Evolutionary conservation across 1,140 invertebrate species (phyloP).

Genomic region (Drosophila asahinai): DNA sequence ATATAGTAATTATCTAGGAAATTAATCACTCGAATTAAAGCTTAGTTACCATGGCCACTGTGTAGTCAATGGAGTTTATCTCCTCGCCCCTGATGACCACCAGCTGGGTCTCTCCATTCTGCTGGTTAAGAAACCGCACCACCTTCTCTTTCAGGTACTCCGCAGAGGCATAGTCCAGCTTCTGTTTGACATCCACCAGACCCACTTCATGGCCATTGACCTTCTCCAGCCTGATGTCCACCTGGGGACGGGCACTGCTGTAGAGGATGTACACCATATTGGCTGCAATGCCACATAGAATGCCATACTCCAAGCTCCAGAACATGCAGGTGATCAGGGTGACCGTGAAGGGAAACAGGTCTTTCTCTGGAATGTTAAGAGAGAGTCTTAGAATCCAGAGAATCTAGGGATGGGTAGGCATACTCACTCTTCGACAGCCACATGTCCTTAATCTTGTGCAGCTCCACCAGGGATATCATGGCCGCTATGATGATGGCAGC

Average conservation of each 20-base stretch:
- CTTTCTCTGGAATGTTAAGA: conserved; percentile 88
- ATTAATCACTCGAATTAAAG: too few species aligned
- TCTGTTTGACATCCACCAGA: conserved; percentile 74
- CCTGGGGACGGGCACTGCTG: conserved; percentile 90
- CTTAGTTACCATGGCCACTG: conserved; percentile 87
- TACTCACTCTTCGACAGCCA: conserved; percentile 94
- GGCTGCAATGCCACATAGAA: conserved; percentile 92
- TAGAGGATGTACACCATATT: conserved; percentile 92
- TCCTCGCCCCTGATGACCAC: conserved; percentile 88
- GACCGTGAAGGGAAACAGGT: conserved; percentile 90
- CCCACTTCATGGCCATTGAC: conserved; percentile 76
- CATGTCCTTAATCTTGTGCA: conserved; percentile 90
- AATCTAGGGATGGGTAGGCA: too few species aligned
- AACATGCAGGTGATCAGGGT: conserved; percentile 91
- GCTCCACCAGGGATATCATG: conserved; percentile 93
- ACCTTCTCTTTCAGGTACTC: conserved; percentile 80
- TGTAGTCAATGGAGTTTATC: conserved; percentile 88
- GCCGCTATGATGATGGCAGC: conserved; percentile 91
- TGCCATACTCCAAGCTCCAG: conserved; percentile 92
- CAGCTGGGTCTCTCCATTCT: conserved; percentile 51
- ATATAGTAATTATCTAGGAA: neutral
- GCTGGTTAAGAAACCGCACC: conserved; percentile 56
- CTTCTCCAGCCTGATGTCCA: conserved; percentile 87
- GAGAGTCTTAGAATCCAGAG: neutral
- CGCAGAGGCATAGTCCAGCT: conserved; percentile 74